A percentile compares a stretch with the other conserved stretches of the same genome.
Conservation (phyloP, 2,797 vertebrate species). For the Brachymystax lenok region DNA sequence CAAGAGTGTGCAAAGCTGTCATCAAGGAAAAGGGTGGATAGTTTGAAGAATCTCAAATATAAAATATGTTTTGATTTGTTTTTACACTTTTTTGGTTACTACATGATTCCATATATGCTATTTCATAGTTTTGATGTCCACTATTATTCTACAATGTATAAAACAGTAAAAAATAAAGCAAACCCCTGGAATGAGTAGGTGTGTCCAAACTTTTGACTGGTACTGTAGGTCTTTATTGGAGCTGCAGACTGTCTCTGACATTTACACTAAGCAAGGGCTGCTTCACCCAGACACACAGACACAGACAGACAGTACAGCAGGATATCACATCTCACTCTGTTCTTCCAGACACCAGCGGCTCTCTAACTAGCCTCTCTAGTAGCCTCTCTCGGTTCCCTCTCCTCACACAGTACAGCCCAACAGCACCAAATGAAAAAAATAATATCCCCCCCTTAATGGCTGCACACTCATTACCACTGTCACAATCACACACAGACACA, state of each 20-base stretch:
- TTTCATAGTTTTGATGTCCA: too few relatives aligned
- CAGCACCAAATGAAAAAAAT: background rate
- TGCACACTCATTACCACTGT: too few relatives aligned
- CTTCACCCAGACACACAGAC: constrained; percentile 26
- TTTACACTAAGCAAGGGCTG: constrained; percentile 43
- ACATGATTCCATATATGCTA: too few relatives aligned
- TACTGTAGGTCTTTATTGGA: constrained; percentile 37
- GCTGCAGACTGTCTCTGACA: constrained; percentile 54
- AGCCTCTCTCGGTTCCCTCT: constrained; percentile 13
- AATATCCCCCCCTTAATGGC: too few relatives aligned
- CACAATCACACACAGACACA: background rate
- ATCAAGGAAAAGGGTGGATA: too few relatives aligned
- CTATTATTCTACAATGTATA: too few relatives aligned
- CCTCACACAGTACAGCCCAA: background rate
- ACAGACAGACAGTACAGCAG: constrained; percentile 45
- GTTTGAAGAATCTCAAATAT: too few relatives aligned
- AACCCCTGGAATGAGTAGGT: too few relatives aligned
- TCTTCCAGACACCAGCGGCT: constrained; percentile 15
- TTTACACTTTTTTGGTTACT: too few relatives aligned
- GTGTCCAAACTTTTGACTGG: background rate
- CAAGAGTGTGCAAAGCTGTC: too few relatives aligned
- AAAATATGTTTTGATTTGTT: too few relatives aligned
- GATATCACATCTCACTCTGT: constrained; percentile 20
- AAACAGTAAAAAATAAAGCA: too few relatives aligned
- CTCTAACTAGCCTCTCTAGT: constrained; percentile 4